Percentiles rank a stretch among this genome's conserved stretches.
Evolutionary conservation across 1,140 invertebrate genomes (phyloP).

Genomic region (Zaprionus taronus): DNA sequence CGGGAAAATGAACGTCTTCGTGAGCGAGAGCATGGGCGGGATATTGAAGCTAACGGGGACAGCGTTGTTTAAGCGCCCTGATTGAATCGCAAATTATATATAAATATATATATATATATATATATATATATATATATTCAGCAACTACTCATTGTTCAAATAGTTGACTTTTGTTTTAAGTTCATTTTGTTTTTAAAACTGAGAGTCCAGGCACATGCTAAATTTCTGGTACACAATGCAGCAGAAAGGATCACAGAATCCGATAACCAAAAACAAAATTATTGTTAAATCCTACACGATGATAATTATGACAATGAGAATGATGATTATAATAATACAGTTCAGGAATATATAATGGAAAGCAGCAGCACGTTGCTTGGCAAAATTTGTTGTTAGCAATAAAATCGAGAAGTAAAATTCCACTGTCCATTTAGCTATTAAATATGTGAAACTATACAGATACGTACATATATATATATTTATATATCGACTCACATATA

Average conservation of each 20-base stretch:
- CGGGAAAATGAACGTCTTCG: constrained; percentile 22
- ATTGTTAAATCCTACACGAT: constrained; percentile 28
- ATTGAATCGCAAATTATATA: constrained; percentile 25
- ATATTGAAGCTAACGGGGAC: constrained; percentile 44
- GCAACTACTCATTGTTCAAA: constrained; percentile 49
- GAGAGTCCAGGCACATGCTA: neutral
- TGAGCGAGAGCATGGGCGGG: constrained; percentile 45
- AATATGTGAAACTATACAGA: constrained; percentile 20
- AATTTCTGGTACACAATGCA: constrained; percentile 12
- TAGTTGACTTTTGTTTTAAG: constrained; percentile 53
- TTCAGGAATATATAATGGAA: constrained; percentile 17
- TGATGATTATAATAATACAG: neutral
- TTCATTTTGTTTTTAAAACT: constrained; percentile 49
- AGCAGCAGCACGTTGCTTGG: constrained; percentile 17
- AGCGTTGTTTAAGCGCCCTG: constrained; percentile 60
- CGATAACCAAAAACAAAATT: constrained; percentile 31
- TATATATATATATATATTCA: neutral
- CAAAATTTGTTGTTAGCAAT: constrained; percentile 47
- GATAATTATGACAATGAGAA: neutral
- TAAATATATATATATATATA: neutral
- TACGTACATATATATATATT: constrained; percentile 22
- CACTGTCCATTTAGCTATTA: constrained; percentile 41
- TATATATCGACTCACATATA: constrained; percentile 14
- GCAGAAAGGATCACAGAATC: neutral
- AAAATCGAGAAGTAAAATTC: constrained; percentile 34